phyloP scores from a whole-genome alignment of 2,888 invertebrate genomes.

The Fabriciana adippe region DNA sequence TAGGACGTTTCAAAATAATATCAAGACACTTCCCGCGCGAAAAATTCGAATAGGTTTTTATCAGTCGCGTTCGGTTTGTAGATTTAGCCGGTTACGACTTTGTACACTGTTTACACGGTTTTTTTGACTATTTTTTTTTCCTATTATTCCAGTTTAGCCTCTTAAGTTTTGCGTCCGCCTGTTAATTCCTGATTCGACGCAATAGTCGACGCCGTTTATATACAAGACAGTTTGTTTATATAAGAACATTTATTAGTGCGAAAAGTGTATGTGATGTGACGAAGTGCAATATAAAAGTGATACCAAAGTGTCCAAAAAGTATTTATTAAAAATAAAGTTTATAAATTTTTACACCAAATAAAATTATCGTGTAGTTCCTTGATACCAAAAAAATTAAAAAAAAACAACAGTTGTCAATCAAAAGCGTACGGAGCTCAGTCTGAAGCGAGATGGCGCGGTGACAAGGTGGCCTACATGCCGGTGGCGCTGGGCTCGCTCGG shows the following conservation, averaged over 20 bases:
- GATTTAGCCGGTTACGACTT: conserved; percentile 45
- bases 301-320: conserved; percentile 65
- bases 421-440: conserved; percentile 3
- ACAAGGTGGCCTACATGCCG: conserved; percentile 85
- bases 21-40: conserved; percentile 77
- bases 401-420: background rate
- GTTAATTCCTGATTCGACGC: conserved; percentile 1
- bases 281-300: conserved; percentile 43
- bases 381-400: conserved; percentile 23
- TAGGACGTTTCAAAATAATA: conserved; percentile 68
- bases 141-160: conserved; percentile 17
- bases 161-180: conserved; percentile 2
- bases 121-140: conserved; percentile 34
- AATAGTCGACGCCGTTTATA: background rate
- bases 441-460: conserved; percentile 79
- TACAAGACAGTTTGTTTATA: background rate
- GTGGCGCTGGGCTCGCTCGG: conserved; percentile 85
- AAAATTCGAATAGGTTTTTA: conserved; percentile 81
- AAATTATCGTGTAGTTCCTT: conserved; percentile 6
- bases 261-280: conserved; percentile 20
- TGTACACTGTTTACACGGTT: conserved; percentile 40
- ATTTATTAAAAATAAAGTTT: conserved; percentile 24
- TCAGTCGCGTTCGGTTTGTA: conserved; percentile 66
- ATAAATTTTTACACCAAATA: conserved; percentile 25
- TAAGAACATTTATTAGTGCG: conserved; percentile 12